Percentiles rank a stretch among this genome's conserved stretches.
phyloP scores from a whole-genome alignment of 2,113 vertebrate genomes.

The Calidris pygmaea region DNA sequence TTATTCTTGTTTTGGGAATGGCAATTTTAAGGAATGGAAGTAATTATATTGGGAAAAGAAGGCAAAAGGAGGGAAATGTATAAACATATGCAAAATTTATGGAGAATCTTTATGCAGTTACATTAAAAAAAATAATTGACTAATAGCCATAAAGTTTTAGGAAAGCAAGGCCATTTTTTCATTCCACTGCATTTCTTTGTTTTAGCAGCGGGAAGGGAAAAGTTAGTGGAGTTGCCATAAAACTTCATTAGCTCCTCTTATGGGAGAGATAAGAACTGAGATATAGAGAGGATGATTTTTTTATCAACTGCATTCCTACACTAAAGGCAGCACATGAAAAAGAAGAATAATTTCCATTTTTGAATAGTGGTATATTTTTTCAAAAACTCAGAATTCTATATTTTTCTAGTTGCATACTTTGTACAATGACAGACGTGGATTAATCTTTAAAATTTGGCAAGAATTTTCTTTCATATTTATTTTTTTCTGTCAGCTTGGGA shows the following conservation, averaged over 20 bases:
- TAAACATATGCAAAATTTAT: not conserved
- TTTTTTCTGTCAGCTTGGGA: not conserved
- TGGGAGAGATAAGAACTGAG: not conserved
- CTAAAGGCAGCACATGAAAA: not conserved
- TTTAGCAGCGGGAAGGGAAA: not conserved
- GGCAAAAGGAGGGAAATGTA: not conserved
- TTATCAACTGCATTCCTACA: constrained; percentile 14
- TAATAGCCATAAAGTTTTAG: not conserved
- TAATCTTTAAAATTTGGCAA: not conserved
- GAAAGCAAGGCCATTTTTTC: not conserved
- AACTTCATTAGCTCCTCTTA: not conserved
- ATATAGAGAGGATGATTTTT: not conserved
- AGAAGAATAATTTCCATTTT: not conserved
- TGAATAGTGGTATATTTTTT: not conserved
- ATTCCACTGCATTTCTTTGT: not conserved
- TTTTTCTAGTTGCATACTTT: constrained; percentile 7
- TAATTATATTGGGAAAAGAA: not conserved
- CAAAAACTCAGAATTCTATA: not conserved
- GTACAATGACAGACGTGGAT: not conserved
- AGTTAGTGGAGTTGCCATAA: not conserved
- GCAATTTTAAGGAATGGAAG: not conserved
- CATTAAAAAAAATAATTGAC: not conserved
- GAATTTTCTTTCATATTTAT: not conserved
- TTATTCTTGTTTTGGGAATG: not conserved
- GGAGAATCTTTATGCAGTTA: not conserved